These are phyloP conservation scores for Cichladusa arquata DNA, from an alignment of 2,113 vertebrate genomes.

Conservation along the genomic window DNA sequence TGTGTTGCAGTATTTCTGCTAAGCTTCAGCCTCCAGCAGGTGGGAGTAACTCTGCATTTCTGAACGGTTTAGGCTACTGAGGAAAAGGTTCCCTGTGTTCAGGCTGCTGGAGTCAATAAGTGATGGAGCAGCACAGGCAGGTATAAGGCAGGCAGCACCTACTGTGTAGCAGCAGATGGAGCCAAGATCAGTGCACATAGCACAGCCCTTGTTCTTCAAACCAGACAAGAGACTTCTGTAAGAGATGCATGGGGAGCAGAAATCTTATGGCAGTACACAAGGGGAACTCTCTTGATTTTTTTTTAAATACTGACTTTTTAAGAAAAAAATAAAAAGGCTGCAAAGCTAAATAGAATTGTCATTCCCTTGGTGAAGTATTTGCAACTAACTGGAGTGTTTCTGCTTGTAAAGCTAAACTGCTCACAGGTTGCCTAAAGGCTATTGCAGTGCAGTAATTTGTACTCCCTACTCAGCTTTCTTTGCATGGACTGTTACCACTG, in stretches of 20 bases:
- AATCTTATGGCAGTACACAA: not conserved
- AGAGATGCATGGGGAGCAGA: not conserved
- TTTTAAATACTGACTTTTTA: conserved; percentile 28
- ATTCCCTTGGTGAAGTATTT: not conserved
- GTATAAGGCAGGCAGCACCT: not conserved
- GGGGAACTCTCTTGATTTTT: not conserved
- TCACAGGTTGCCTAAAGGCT: not conserved
- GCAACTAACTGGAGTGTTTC: not conserved
- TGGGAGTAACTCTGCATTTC: not conserved
- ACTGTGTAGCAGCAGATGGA: not conserved
- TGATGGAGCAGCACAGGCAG: not conserved
- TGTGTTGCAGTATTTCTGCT: not conserved
- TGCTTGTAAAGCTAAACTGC: not conserved
- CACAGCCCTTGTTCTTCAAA: not conserved
- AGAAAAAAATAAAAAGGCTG: conserved; percentile 45
- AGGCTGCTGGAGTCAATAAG: not conserved
- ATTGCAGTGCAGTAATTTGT: not conserved
- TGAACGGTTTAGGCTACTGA: not conserved
- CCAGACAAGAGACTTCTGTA: not conserved
- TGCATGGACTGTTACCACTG: not conserved
- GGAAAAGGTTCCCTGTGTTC: not conserved
- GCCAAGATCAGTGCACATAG: fast-evolving
- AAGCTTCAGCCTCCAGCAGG: not conserved
- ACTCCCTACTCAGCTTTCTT: not conserved
- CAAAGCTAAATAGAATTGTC: not conserved